phyloP scores from a whole-genome alignment of 2,113 vertebrate species.

The Penelope pileata region DNA sequence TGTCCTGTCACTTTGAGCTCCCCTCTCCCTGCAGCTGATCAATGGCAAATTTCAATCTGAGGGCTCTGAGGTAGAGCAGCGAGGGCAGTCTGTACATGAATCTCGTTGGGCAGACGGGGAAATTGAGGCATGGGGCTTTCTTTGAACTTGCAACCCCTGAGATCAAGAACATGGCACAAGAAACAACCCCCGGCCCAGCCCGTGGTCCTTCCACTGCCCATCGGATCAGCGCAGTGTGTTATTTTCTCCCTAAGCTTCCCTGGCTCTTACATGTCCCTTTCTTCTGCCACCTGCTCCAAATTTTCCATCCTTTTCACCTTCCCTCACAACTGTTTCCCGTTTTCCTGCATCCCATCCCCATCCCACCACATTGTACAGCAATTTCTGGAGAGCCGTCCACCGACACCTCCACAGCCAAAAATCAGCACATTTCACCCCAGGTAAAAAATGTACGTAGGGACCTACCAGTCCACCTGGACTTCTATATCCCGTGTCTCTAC shows the following conservation, averaged over 20 bases:
- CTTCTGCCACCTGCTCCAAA: background rate
- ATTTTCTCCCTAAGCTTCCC: background rate
- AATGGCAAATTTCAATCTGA: rapidly evolving
- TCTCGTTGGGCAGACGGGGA: background rate
- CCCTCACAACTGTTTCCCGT: rapidly evolving
- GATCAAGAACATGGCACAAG: rapidly evolving
- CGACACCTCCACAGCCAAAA: background rate
- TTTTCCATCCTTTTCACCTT: background rate
- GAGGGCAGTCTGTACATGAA: background rate
- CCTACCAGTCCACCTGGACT: slow-evolving; percentile 94
- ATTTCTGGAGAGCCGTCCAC: background rate
- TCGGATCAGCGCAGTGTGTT: background rate
- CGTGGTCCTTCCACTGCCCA: rapidly evolving
- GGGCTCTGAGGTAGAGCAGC: background rate
- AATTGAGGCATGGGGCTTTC: background rate
- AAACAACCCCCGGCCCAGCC: background rate
- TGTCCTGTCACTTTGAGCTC: rapidly evolving
- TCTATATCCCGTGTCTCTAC: slow-evolving; percentile 84
- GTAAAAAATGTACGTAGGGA: slow-evolving; percentile 3
- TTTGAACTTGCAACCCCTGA: background rate
- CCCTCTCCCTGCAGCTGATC: background rate
- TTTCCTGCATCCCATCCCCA: background rate
- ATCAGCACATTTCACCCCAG: background rate
- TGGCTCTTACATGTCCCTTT: background rate
- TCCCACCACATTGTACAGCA: background rate